Base-by-base conservation (phyloP, 2,797 vertebrate genomes). In the Poeciliopsis paucimaculata region DNA sequence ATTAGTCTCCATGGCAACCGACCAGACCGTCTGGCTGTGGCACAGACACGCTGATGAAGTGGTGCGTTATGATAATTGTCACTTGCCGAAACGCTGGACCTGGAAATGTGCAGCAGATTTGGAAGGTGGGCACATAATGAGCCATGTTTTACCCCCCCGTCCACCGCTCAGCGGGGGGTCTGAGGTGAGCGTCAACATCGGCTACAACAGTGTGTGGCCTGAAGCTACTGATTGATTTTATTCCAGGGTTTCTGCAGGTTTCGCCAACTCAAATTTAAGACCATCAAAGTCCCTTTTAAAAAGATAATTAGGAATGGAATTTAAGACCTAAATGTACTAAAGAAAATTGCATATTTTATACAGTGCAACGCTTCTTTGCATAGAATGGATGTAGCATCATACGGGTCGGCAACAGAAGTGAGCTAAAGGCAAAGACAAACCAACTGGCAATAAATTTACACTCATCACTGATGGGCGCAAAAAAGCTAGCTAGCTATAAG, bases 1-100 rank as follows among this genome's bases (percentile, higher is more conserved):
- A 83, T 84, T 68, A 31, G 81, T 93, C 84, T 82, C 92, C 87
- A 90, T 91, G 86, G 89, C 86, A 88, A 93, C 89, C 2, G 75
- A 88, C 84, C 79, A 90, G 79, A 86, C 90, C 15, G 85, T 86
- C 89, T 88, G 84, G 84, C 85, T 83, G 77, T 74, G 45, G 80
- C 79, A 77, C 23, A 60, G 81, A 73, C 23, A 34, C 1, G 7
- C 75, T 81, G 77, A 85, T 86, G 80, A 90, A 89, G 88, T 79
- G 82, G 31, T 41, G 77, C 47, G 83, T 88, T 86, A 76, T 76
- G 73, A 83, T 86, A 79, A 89, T 36, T 83, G 73, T 75, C 68
- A 73, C 18, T 45, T 46, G 43, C 13, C 9, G 74, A 85, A 72
- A 64, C 75, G 47, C 8, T 73, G 43, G 60, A 51, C 43, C 64